These are phyloP conservation scores for Exaiptasia diaphana DNA, from an alignment of 64 coral and sea anemone genomes.

Conservation along the genomic window DNA sequence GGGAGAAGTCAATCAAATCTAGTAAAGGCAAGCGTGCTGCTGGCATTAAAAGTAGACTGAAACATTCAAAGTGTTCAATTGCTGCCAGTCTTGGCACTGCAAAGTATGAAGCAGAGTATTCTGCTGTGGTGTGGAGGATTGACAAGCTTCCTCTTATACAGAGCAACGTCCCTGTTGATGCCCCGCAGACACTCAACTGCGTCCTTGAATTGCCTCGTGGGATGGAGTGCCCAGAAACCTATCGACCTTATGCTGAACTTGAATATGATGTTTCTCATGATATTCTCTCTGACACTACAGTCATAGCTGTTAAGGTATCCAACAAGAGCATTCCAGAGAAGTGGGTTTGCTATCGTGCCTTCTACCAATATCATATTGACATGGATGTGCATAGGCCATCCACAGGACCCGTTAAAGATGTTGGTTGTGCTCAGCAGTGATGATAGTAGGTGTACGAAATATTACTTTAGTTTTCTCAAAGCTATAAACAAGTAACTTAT, in stretches of 20 bases:
- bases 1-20: slow-evolving; percentile 92
- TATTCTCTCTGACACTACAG: slow-evolving; percentile 83
- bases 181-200: slow-evolving; percentile 74
- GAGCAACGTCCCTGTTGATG: slow-evolving; percentile 86
- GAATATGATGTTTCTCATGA: slow-evolving; percentile 90
- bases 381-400: slow-evolving; percentile 66
- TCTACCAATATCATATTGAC: slow-evolving; percentile 81
- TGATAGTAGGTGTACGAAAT: too few relatives aligned
- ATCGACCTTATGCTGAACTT: slow-evolving; percentile 72
- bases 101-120: slow-evolving; percentile 90
- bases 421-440: slow-evolving; percentile 87
- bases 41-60: slow-evolving; percentile 82
- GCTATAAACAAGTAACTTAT: too few relatives aligned
- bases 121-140: slow-evolving; percentile 85
- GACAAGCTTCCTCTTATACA: slow-evolving; percentile 87
- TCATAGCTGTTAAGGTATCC: slow-evolving; percentile 90
- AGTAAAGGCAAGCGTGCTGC: slow-evolving; percentile 68
- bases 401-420: slow-evolving; percentile 76
- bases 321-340: slow-evolving; percentile 93
- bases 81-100: slow-evolving; percentile 75
- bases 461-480: too few relatives aligned
- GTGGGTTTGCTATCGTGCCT: slow-evolving; percentile 83
- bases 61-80: slow-evolving; percentile 83
- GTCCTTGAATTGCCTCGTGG: slow-evolving; percentile 65
- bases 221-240: slow-evolving; percentile 77